Conservation (phyloP, 2,888 invertebrate species). For the Chymomyza caudatula region DNA sequence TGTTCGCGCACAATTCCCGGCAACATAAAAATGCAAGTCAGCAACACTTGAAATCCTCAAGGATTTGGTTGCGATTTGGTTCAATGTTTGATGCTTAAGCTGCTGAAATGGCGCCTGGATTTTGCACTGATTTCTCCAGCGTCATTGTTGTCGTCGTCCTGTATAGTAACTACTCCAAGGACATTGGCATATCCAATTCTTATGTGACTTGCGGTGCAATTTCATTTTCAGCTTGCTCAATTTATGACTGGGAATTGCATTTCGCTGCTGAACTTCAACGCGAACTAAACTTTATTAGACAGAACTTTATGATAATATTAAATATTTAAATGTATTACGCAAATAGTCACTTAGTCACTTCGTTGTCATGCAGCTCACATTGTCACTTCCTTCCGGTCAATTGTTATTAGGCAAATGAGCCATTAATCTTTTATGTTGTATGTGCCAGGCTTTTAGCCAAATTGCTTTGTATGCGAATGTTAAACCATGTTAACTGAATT, state of each 20-base stretch:
- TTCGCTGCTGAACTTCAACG: not conserved
- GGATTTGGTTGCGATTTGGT: conserved; percentile 57
- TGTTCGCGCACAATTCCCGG: not conserved
- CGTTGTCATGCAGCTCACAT: not conserved
- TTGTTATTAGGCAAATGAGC: conserved; percentile 17
- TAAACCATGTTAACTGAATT: not conserved
- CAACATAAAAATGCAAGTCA: conserved; percentile 64
- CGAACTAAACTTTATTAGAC: not conserved
- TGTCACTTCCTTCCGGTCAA: conserved; percentile 45
- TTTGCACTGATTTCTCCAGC: conserved; percentile 57
- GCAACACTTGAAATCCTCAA: conserved; percentile 55
- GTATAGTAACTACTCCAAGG: not conserved
- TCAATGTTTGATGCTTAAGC: conserved; percentile 33
- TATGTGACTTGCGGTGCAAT: not conserved
- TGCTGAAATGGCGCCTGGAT: conserved; percentile 50
- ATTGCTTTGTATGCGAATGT: conserved; percentile 14
- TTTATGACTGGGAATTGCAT: not conserved
- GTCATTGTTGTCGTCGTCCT: conserved; percentile 32
- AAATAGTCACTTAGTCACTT: no score
- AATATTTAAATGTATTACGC: not conserved
- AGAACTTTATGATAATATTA: not conserved
- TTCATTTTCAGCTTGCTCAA: not conserved
- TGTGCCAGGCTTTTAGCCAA: conserved; percentile 20
- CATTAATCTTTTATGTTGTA: conserved; percentile 39
- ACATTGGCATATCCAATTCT: not conserved